A percentile compares a stretch with the other conserved stretches of the same genome.
These are phyloP conservation scores for Xanthorhoe spadicearia DNA, from an alignment of 2,888 invertebrate genomes.

Conservation along the genomic window DNA sequence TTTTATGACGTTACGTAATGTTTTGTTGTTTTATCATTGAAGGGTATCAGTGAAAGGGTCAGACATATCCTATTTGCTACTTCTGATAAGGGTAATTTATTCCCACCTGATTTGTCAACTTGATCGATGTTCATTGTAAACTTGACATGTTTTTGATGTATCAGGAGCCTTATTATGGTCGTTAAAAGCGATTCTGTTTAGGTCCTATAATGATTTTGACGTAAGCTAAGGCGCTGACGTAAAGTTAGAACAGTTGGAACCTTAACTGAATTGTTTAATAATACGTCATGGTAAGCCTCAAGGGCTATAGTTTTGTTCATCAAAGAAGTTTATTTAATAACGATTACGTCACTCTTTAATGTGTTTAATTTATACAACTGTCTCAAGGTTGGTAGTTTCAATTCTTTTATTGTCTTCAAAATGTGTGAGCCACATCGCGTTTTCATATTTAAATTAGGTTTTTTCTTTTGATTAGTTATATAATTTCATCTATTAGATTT, in stretches of 20 bases:
- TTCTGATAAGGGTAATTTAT: slow-evolving; percentile 37
- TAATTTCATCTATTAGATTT: too few species aligned
- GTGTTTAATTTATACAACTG: slow-evolving; percentile 37
- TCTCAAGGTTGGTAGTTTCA: slow-evolving; percentile 46
- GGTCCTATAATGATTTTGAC: too few species aligned
- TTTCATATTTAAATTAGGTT: background rate
- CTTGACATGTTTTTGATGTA: slow-evolving; percentile 21
- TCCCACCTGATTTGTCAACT: slow-evolving; percentile 15
- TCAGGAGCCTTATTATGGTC: too few species aligned
- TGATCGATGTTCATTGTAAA: slow-evolving; percentile 20
- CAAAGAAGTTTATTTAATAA: slow-evolving; percentile 7
- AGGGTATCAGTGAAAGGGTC: slow-evolving; percentile 36
- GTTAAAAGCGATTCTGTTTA: too few species aligned
- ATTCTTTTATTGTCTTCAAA: slow-evolving; percentile 27
- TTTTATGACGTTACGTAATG: slow-evolving; percentile 29
- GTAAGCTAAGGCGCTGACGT: too few species aligned
- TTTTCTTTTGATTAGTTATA: background rate
- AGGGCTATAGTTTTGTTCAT: background rate
- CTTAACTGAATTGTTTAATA: too few species aligned
- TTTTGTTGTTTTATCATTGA: slow-evolving; percentile 22
- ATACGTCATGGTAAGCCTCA: too few species aligned
- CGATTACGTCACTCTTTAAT: slow-evolving; percentile 23
- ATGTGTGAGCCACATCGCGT: slow-evolving; percentile 10
- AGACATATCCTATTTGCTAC: slow-evolving; percentile 40
- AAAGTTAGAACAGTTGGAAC: too few species aligned